Conservation (phyloP, 2,113 vertebrate species). For the Xenus cinereus region DNA sequence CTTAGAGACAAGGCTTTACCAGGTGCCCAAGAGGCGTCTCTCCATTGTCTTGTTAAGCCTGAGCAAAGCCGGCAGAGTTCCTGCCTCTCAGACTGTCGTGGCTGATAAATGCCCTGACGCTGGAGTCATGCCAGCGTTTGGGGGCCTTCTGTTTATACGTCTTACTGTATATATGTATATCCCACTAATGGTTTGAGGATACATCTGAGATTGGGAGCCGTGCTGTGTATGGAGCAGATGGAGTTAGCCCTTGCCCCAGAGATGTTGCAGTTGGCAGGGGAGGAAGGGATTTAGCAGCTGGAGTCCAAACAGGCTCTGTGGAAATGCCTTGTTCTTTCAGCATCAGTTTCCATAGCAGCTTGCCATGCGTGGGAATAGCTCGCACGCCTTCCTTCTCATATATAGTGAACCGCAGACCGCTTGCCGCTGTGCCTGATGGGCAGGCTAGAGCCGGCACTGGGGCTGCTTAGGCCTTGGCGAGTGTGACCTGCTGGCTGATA, state of each 20-base stretch:
- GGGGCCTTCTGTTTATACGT: background rate
- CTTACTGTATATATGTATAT: background rate
- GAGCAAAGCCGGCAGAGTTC: background rate
- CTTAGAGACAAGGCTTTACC: background rate
- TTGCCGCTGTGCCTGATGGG: background rate
- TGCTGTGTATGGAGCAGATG: background rate
- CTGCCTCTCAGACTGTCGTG: background rate
- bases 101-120: background rate
- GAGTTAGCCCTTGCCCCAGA: background rate
- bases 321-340: conserved; percentile 6
- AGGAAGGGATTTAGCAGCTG: conserved; percentile 26
- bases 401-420: background rate
- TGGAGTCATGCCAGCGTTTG: background rate
- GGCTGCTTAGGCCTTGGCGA: background rate
- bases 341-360: conserved; percentile 38
- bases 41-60: background rate
- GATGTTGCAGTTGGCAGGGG: background rate
- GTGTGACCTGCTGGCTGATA: background rate
- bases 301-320: background rate
- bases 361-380: background rate
- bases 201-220: background rate
- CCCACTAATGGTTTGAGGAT: background rate
- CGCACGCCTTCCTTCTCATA: background rate
- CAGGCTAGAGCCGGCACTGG: background rate
- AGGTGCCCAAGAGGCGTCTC: background rate